Base-by-base conservation (phyloP, 2,888 invertebrate species). In the Hydroisotoma schaefferi region DNA sequence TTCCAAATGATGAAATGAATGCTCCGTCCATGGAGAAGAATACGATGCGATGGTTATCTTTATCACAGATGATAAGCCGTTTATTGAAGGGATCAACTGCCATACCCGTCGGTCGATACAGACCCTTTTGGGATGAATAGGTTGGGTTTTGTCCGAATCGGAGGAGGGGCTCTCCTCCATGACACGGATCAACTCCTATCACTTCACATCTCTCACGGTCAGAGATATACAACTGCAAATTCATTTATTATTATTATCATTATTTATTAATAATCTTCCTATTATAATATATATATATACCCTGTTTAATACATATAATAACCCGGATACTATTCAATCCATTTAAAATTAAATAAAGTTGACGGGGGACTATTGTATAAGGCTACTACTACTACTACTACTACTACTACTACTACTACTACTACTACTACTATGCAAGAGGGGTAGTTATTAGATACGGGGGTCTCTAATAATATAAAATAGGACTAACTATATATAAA, bases 11-110 rank as follows among this genome's bases (percentile, higher is more conserved):
- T 3, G 40, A 43, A 18, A 63, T 53, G 37, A 37, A 65, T 2
- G 37, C 3, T 0, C 65, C 65, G 10, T 62, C 55, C 57, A 57
- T 18, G 0, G 49, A 37, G 33, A 48, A 57, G 20, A 62, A 28
- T 25, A 44, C 27, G 8, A 65, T 18, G 1, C 65, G 49, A 15
- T 65, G 65, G 15, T 63, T 67, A 20, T 61, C 61, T 25, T 63
- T 67, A 49, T 67, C 66, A 3, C 47, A 23, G n/a, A 67, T 23
- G 2, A 63, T 3, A 10, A 61, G 15, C 15, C 67, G 54, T 5
- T 44, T 15, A 10, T 55, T 23, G 1, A n/a, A 12, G 23, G 40
- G 25, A 37, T 67, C 67, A 29, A 33, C 56, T 1, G 55, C 55
- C 10, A 67, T 55, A 28, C 63, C 67, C 37, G 57, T 43, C 0